Conservation (phyloP, 37 sponge, comb jelly and placozoan genomes). For the Corticium candelabrum region DNA sequence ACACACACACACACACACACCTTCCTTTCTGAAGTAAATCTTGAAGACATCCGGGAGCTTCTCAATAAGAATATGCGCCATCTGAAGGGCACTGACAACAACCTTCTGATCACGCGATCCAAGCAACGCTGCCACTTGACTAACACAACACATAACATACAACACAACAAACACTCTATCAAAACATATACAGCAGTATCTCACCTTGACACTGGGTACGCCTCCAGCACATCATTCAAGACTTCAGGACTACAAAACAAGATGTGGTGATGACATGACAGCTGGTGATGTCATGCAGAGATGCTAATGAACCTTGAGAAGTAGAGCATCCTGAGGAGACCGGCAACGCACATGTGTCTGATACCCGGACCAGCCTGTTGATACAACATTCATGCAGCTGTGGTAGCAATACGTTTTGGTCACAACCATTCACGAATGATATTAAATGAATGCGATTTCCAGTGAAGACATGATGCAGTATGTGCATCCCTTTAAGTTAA, state of each 20-base stretch:
- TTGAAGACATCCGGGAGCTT: constrained; percentile 81
- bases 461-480: too few relatives aligned
- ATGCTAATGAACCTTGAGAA: constrained; percentile 70
- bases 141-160: not conserved
- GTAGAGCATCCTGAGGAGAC: constrained; percentile 51
- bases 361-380: constrained; percentile 60
- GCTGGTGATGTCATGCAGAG: too few relatives aligned
- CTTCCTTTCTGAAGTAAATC: constrained; percentile 77
- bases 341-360: constrained; percentile 65
- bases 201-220: constrained; percentile 69
- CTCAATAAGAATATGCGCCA: constrained; percentile 71
- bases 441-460: too few relatives aligned
- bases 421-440: too few relatives aligned
- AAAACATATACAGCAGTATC: not conserved
- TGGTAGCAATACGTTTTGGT: not conserved
- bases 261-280: too few relatives aligned
- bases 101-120: constrained; percentile 55
- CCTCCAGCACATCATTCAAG: constrained; percentile 48
- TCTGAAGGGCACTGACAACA: constrained; percentile 59
- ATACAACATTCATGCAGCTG: constrained; percentile 3
- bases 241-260: constrained; percentile 45
- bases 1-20: constrained; percentile 19
- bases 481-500: too few relatives aligned
- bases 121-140: constrained; percentile 59
- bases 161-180: not conserved